Evolutionary conservation across 2,888 invertebrate genomes (phyloP), one percentile per base, ranked within the genome.

Genomic region (Epinotia brunnichana): DNA sequence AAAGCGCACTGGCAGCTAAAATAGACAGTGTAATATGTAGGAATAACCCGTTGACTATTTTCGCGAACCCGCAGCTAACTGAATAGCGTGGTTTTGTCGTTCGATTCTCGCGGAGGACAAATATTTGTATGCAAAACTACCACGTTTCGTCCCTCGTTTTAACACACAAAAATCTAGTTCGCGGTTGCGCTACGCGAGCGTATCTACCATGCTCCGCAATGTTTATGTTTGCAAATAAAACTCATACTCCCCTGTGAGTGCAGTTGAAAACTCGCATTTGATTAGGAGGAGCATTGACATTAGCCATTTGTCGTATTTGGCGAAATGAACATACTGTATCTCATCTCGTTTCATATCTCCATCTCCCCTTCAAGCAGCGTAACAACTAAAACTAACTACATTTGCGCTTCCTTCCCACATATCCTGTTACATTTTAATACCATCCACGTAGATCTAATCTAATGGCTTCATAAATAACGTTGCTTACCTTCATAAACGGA

Each of bases 401-500:
- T 44, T 67, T 48, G 15, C 54, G 44, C 29, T 39, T 60, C 29
- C 57, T 21, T 15, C 11, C 53, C 24, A 66, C 44, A 41, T 51
- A 53, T 41, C 53, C 41, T 17, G 19, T 19, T 61, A 13, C 41
- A 39, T 41, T 64, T n/a, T 67, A 61, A 66, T 60, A 19, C n/a
- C n/a, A 21, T 56, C 53, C 21, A 19, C 17, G 39, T 70, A 62
- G 39, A 21, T 54, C 24, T 57, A 70, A 63, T 67, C 56, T 59
- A 64, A 66, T 61, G n/a, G 11, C 56, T 64, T 57, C 60, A 56
- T 70, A 70, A 73, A 70, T 67, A 63, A 68, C 62, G 41, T 64
- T 69, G 74, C 74, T 72, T 72, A 73, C 78, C 78, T 78, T 76
- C 67, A 51, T 48, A 64, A 57, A 66, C 57, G 60, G 74, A 67